Percentiles rank a stretch among this genome's conserved stretches.
These are phyloP conservation scores for Erpornis zantholeuca DNA, from an alignment of 2,113 vertebrate species.

Conservation along the genomic window DNA sequence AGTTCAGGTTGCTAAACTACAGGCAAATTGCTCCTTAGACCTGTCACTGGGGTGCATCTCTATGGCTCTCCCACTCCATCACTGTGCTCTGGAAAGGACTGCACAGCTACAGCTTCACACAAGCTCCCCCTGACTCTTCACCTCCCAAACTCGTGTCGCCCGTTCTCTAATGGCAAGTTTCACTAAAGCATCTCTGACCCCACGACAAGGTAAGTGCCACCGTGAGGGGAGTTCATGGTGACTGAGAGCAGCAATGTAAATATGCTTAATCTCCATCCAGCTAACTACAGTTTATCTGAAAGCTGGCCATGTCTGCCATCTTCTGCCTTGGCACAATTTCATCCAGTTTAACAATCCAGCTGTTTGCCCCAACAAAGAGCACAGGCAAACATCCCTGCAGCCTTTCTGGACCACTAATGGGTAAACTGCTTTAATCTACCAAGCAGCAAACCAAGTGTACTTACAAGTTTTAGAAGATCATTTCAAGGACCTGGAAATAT, in stretches of 20 bases:
- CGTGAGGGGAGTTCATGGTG: neutral
- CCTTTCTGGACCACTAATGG: neutral
- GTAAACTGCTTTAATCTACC: neutral
- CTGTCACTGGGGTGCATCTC: neutral
- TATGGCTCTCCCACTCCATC: neutral
- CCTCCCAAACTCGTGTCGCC: neutral
- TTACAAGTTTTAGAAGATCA: neutral
- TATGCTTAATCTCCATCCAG: neutral
- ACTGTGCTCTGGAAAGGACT: neutral
- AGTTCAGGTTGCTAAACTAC: neutral
- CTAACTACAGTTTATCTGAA: neutral
- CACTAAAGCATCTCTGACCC: neutral
- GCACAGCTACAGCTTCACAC: neutral
- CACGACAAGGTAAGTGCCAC: neutral
- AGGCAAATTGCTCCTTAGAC: neutral
- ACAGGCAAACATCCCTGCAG: neutral
- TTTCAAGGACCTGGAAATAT: neutral
- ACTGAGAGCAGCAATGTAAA: neutral
- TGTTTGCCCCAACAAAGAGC: neutral
- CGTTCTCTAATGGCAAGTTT: fast-evolving
- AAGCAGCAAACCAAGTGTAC: neutral
- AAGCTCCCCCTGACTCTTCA: neutral
- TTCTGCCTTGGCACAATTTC: neutral
- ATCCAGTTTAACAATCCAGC: neutral
- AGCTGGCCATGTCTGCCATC: neutral